Evolutionary conservation across 2,113 vertebrate genomes (phyloP).

Genomic region (Oostethus manadensis): DNA sequence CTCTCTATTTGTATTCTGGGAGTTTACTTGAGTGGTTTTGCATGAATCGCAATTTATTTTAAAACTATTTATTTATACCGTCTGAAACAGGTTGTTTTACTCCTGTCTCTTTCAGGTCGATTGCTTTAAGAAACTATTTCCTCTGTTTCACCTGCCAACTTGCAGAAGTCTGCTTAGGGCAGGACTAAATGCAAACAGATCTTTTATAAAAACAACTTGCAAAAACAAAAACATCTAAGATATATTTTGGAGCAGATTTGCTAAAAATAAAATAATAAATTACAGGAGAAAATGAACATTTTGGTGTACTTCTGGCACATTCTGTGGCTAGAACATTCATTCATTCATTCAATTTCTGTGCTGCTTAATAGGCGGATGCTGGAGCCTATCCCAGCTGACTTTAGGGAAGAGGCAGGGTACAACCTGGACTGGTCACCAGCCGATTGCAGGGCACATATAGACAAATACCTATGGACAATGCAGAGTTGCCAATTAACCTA

Average conservation of each 20-base stretch:
- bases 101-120: background rate
- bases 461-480: no score
- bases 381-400: no score
- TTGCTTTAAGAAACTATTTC: background rate
- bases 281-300: background rate
- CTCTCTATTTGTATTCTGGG: background rate
- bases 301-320: no score
- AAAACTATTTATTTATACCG: background rate
- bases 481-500: no score
- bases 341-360: no score
- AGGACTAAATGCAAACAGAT: background rate
- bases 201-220: no score
- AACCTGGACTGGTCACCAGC: no score
- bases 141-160: background rate
- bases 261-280: background rate
- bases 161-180: background rate
- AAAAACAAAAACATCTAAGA: background rate
- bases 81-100: background rate
- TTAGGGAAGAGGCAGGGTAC: no score
- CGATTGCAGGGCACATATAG: no score
- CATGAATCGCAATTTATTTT: background rate
- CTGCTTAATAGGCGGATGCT: no score
- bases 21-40: background rate
- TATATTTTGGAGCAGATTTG: background rate
- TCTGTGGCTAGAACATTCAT: no score